phyloP scores from a whole-genome alignment of 2,113 vertebrate genomes.

The Dendropsophus ebraccatus region DNA sequence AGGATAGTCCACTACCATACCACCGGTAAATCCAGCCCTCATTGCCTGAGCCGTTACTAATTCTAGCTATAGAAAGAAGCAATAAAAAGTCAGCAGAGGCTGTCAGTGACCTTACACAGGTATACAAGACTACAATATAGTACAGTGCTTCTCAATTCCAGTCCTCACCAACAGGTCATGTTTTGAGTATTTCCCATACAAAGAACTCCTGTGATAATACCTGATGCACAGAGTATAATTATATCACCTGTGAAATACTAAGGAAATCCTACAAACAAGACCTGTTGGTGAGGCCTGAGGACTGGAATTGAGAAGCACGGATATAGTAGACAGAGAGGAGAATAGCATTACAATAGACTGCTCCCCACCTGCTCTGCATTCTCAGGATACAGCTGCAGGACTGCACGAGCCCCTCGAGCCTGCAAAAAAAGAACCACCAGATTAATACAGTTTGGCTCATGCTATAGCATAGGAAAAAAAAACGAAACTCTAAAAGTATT shows the following conservation, averaged over 20 bases:
- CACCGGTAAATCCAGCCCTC: constrained; percentile 91
- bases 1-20: constrained; percentile 97
- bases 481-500: background rate
- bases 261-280: too few species aligned
- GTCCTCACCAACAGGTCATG: too few species aligned
- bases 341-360: background rate
- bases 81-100: background rate
- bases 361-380: constrained; percentile 89
- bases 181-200: too few species aligned
- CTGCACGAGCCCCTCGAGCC: constrained; percentile 86
- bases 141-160: too few species aligned
- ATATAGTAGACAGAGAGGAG: background rate
- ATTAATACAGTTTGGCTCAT: background rate
- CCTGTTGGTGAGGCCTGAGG: too few species aligned
- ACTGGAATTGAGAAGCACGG: too few species aligned
- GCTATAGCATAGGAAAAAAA: background rate
- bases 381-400: constrained; percentile 95
- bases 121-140: too few species aligned
- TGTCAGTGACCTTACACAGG: background rate
- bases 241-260: too few species aligned
- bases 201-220: too few species aligned
- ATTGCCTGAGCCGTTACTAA: constrained; percentile 92
- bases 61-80: constrained; percentile 78
- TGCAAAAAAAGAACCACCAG: constrained; percentile 64
- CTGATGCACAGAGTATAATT: too few species aligned